phyloP scores from a whole-genome alignment of 2,888 invertebrate genomes.

The Pristionchus exspectatus region DNA sequence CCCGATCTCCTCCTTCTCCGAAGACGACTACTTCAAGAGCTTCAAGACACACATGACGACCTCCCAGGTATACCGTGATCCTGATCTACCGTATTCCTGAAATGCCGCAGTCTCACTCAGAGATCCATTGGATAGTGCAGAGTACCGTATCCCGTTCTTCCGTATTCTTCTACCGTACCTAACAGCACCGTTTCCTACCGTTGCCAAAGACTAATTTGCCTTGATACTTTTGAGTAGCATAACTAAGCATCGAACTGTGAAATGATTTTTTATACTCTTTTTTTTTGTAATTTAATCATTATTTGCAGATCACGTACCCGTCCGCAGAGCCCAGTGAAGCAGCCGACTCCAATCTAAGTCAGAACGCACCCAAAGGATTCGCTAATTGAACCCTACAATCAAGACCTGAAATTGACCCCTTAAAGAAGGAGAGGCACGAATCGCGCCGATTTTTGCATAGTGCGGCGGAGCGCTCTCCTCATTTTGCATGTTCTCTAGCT shows the following conservation, averaged over 20 bases:
- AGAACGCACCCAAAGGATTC: background rate
- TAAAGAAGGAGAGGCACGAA: too few relatives aligned
- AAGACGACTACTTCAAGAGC: slow-evolving; percentile 69
- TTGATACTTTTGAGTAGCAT: background rate
- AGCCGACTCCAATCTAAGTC: background rate
- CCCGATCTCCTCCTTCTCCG: slow-evolving; percentile 67
- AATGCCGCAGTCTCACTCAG: too few relatives aligned
- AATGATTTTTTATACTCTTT: background rate
- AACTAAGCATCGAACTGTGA: background rate
- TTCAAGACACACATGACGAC: slow-evolving; percentile 56
- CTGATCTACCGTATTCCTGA: background rate
- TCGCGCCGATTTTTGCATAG: too few relatives aligned
- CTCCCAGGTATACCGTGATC: background rate
- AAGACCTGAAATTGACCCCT: too few relatives aligned
- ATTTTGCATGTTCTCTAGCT: too few relatives aligned
- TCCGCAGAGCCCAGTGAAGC: background rate
- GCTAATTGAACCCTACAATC: background rate
- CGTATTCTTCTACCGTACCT: background rate
- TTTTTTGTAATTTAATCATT: background rate
- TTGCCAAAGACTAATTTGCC: too few relatives aligned
- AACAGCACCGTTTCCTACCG: too few relatives aligned
- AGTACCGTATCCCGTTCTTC: too few relatives aligned
- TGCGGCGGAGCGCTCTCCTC: too few relatives aligned
- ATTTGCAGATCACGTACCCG: slow-evolving; percentile 57
- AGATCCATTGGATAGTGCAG: too few relatives aligned